phyloP scores from a whole-genome alignment of 2,113 vertebrate species.

The Vanacampus margaritifer region DNA sequence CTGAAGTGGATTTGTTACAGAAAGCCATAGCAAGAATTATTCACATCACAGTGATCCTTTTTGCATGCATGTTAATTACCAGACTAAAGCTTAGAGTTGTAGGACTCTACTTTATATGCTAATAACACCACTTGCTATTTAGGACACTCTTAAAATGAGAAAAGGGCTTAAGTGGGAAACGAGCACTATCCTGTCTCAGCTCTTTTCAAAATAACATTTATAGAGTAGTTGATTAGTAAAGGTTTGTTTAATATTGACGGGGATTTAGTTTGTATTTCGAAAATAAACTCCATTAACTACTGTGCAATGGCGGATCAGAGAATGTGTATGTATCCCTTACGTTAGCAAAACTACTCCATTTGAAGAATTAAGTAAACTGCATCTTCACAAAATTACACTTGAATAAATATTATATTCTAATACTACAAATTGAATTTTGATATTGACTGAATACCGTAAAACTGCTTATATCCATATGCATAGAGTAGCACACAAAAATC shows the following conservation, averaged over 20 bases:
- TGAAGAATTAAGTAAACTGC: neutral
- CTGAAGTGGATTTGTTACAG: slow-evolving; percentile 48
- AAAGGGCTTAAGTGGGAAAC: slow-evolving; percentile 35
- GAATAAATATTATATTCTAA: neutral
- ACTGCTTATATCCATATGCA: neutral
- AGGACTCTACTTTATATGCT: slow-evolving; percentile 67
- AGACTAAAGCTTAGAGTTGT: slow-evolving; percentile 64
- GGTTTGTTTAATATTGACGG: neutral
- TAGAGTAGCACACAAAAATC: slow-evolving; percentile 7
- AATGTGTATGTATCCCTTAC: neutral
- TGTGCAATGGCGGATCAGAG: neutral
- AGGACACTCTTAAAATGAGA: slow-evolving; percentile 50
- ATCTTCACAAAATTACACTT: neutral
- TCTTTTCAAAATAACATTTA: slow-evolving; percentile 40
- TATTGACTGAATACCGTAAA: neutral
- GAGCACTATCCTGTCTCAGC: neutral
- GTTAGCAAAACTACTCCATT: neutral
- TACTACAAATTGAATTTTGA: neutral
- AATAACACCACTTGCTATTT: slow-evolving; percentile 58
- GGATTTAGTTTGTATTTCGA: neutral
- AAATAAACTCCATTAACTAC: neutral
- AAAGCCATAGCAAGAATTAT: slow-evolving; percentile 59
- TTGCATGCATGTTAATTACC: slow-evolving; percentile 65
- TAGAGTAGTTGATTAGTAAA: slow-evolving; percentile 37
- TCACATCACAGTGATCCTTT: slow-evolving; percentile 62